phyloP scores from a whole-genome alignment of 2,888 invertebrate species.

The Lobophora halterata region DNA sequence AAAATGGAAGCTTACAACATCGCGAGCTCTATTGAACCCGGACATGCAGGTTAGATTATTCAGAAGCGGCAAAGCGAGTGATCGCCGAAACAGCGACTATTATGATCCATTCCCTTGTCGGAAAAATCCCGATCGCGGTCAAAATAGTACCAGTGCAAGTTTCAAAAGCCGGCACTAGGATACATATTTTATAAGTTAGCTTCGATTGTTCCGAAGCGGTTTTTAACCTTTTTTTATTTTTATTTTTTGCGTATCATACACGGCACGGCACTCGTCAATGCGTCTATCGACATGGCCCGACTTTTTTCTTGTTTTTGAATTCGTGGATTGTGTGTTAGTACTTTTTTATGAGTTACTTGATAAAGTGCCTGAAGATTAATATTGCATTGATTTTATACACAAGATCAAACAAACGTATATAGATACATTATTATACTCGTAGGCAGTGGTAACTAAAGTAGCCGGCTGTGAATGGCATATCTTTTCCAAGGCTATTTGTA shows the following conservation, averaged over 20 bases:
- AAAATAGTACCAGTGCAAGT: conserved; percentile 68
- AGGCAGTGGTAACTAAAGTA: too few relatives aligned
- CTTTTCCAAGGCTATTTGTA: too few relatives aligned
- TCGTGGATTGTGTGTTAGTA: conserved; percentile 57
- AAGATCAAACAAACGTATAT: too few relatives aligned
- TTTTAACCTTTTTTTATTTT: conserved; percentile 55
- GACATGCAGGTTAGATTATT: conserved; percentile 28
- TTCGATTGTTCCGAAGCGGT: conserved; percentile 77
- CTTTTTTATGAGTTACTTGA: conserved; percentile 37
- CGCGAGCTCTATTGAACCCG: conserved; percentile 17
- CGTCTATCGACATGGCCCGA: conserved; percentile 63
- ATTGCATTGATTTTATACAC: conserved; percentile 17
- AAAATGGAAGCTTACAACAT: conserved; percentile 9
- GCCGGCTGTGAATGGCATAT: too few relatives aligned
- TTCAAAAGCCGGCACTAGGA: conserved; percentile 69
- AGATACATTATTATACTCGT: too few relatives aligned
- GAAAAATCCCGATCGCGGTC: conserved; percentile 74
- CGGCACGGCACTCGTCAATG: conserved; percentile 66
- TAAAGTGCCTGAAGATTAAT: conserved; percentile 21
- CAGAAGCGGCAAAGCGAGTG: conserved; percentile 34
- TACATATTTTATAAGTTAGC: conserved; percentile 79
- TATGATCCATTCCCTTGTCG: conserved; percentile 56
- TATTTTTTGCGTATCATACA: conserved; percentile 60
- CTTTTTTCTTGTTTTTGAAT: conserved; percentile 60
- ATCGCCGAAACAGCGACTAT: conserved; percentile 38